phyloP scores from a whole-genome alignment of 2,888 invertebrate species.

The Machimus rusticus region DNA sequence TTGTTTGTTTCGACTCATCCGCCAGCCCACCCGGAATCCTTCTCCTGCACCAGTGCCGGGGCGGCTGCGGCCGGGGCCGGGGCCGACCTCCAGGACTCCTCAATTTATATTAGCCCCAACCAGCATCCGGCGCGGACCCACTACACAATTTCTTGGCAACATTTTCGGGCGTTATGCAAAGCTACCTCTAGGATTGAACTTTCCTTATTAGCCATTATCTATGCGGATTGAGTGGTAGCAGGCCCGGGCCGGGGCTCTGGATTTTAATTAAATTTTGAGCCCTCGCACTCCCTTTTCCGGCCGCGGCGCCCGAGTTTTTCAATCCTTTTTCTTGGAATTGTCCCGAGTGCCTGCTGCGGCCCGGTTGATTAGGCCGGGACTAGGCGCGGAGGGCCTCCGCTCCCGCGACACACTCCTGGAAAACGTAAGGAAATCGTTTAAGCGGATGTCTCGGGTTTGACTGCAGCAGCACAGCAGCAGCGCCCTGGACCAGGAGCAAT shows the following conservation, averaged over 20 bases:
- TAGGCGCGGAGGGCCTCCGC: background rate
- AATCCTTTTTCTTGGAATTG: slow-evolving; percentile 20
- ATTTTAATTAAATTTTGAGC: slow-evolving; percentile 42
- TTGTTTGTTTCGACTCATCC: slow-evolving; percentile 28
- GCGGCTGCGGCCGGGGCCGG: background rate
- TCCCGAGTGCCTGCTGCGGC: background rate
- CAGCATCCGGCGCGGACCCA: background rate
- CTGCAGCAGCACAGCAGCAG: background rate
- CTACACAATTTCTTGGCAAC: slow-evolving; percentile 35
- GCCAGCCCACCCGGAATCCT: background rate
- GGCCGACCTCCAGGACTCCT: background rate
- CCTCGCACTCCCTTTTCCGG: background rate
- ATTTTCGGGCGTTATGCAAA: slow-evolving; percentile 35
- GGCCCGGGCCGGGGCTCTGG: background rate
- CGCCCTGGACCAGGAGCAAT: background rate
- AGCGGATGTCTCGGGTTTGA: background rate
- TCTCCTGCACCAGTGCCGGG: background rate
- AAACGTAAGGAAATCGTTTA: slow-evolving; percentile 6
- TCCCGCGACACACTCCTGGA: background rate
- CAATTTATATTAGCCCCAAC: slow-evolving; percentile 21
- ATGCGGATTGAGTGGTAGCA: slow-evolving; percentile 39
- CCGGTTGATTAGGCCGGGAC: background rate
- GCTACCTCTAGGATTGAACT: slow-evolving; percentile 40
- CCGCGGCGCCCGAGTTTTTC: slow-evolving; percentile 2
- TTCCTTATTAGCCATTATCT: slow-evolving; percentile 42